Evolutionary conservation across 2,888 invertebrate species (phyloP).

Genomic region (Caenorhabditis virilis): DNA sequence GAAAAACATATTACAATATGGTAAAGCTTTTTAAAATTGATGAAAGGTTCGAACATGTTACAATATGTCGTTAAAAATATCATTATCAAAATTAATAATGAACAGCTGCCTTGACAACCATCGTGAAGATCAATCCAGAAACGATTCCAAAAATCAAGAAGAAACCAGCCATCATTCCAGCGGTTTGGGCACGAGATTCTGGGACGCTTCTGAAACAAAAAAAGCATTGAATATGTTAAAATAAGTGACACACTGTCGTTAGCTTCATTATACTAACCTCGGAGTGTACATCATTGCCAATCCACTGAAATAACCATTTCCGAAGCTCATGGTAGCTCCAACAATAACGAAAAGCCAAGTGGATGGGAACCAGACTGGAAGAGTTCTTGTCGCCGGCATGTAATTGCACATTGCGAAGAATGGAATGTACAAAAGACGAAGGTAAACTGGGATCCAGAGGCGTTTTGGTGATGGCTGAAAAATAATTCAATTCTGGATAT

Average conservation of each 20-base stretch:
- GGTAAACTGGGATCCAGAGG: conserved; percentile 77
- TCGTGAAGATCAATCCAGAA: conserved; percentile 48
- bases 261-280: not conserved
- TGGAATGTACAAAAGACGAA: conserved; percentile 83
- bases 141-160: conserved; percentile 77
- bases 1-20: no score
- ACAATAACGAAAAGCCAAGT: conserved; percentile 73
- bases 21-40: no score
- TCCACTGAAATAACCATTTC: conserved; percentile 90
- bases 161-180: conserved; percentile 95
- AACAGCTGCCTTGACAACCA: conserved; percentile 28
- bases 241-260: no score
- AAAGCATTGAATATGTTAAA: not conserved
- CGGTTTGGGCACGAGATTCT: conserved; percentile 70
- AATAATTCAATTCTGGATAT: not conserved
- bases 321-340: conserved; percentile 79
- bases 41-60: no score
- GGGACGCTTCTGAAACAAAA: conserved; percentile 47
- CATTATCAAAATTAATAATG: not conserved
- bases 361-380: conserved; percentile 79
- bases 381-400: conserved; percentile 72
- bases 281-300: conserved; percentile 91
- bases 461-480: conserved; percentile 80
- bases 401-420: conserved; percentile 91
- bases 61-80: no score